These are phyloP conservation scores for Sebastiscus albofasciatus DNA, from an alignment of 2,797 vertebrate genomes.

Conservation along the genomic window DNA sequence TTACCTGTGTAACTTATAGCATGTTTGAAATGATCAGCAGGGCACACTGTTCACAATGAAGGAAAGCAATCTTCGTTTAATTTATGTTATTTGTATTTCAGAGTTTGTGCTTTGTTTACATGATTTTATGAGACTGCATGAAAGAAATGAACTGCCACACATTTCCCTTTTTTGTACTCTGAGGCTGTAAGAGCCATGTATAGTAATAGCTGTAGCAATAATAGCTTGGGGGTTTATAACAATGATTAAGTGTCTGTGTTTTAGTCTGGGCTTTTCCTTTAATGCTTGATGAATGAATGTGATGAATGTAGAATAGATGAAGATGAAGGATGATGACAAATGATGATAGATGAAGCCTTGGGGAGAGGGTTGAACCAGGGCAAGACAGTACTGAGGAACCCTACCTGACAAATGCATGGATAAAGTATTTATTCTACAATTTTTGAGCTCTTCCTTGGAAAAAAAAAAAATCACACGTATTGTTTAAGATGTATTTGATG, in stretches of 20 bases:
- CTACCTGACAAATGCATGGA: background rate
- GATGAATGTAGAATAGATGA: conserved; percentile 24
- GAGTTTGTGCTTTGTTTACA: background rate
- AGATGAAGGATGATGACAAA: conserved; percentile 19
- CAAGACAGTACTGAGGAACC: background rate
- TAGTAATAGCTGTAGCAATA: background rate
- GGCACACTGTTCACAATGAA: background rate
- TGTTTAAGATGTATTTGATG: background rate
- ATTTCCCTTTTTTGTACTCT: background rate
- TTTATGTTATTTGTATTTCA: background rate
- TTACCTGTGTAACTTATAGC: too few relatives aligned
- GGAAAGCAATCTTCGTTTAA: background rate
- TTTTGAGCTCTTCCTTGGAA: background rate
- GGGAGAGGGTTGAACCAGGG: background rate
- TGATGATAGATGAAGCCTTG: conserved; percentile 36
- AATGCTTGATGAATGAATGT: conserved; percentile 13
- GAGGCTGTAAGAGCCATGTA: background rate
- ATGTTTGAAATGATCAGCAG: background rate
- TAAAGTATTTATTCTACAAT: background rate
- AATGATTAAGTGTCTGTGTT: conserved; percentile 6
- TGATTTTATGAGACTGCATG: background rate
- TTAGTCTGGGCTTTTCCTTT: background rate
- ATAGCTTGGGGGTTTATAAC: background rate
- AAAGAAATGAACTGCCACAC: background rate
- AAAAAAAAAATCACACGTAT: background rate